phyloP scores from a whole-genome alignment of 2,888 invertebrate genomes.

The Acheta domesticus region DNA sequence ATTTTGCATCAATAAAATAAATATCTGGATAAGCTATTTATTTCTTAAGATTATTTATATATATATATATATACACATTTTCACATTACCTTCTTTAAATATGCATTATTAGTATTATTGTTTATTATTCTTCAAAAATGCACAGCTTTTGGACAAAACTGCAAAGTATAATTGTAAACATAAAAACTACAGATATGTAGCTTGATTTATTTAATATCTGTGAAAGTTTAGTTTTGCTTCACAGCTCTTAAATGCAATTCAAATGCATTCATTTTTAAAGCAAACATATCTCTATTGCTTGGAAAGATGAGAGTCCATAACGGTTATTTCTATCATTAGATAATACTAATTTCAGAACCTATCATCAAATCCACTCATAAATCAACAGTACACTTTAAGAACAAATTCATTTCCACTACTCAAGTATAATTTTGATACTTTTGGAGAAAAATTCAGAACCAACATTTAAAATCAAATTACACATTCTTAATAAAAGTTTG shows the following conservation, averaged over 20 bases:
- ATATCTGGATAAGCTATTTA: constrained; percentile 36
- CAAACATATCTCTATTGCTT: too few relatives aligned
- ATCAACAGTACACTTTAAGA: too few relatives aligned
- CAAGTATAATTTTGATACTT: too few relatives aligned
- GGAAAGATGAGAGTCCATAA: too few relatives aligned
- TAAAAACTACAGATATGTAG: not conserved
- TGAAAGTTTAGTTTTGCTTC: not conserved
- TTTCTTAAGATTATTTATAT: constrained; percentile 34
- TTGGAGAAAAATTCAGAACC: too few relatives aligned
- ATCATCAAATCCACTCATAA: too few relatives aligned
- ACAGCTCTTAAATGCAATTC: not conserved
- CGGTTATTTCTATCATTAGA: too few relatives aligned
- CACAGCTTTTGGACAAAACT: constrained; percentile 19
- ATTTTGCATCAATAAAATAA: constrained; percentile 35
- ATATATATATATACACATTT: constrained; percentile 33
- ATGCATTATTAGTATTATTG: constrained; percentile 28
- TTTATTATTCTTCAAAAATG: constrained; percentile 30
- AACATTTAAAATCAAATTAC: too few relatives aligned
- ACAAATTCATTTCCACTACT: too few relatives aligned
- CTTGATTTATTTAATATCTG: not conserved
- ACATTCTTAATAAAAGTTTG: too few relatives aligned
- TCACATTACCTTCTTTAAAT: constrained; percentile 31
- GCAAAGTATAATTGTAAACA: constrained; percentile 8
- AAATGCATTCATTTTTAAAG: too few relatives aligned
- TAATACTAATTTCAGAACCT: too few relatives aligned